phyloP scores from a whole-genome alignment of 2,113 vertebrate species.

The Heterocephalus glaber region DNA sequence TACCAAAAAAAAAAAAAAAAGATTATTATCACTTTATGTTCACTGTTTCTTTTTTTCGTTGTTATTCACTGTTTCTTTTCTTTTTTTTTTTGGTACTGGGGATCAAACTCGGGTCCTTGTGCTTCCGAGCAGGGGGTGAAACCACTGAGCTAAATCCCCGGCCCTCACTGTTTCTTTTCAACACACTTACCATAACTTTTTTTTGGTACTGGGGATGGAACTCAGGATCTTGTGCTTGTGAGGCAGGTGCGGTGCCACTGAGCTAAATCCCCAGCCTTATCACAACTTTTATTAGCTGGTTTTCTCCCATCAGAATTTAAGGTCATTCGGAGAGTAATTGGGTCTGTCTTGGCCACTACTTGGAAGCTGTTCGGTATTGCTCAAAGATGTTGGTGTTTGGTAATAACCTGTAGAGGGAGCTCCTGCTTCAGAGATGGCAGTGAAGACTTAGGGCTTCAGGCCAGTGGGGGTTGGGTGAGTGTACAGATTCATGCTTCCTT shows the following conservation, averaged over 20 bases:
- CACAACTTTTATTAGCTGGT: not conserved
- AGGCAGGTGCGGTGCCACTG: too few species aligned
- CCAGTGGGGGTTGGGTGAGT: not conserved
- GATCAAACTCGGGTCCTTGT: too few species aligned
- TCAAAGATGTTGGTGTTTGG: not conserved
- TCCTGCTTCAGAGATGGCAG: not conserved
- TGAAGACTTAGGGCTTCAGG: not conserved
- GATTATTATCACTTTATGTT: not conserved
- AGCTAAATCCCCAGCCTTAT: not conserved
- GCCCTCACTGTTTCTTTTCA: not conserved
- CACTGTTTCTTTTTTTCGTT: not conserved
- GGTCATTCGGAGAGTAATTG: not conserved
- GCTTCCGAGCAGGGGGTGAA: too few species aligned
- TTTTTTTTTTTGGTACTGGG: too few species aligned
- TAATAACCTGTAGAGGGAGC: constrained; percentile 25
- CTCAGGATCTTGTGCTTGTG: too few species aligned
- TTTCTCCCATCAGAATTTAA: not conserved
- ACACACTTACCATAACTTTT: too few species aligned
- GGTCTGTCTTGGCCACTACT: not conserved
- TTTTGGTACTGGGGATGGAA: too few species aligned
- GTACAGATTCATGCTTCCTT: not conserved
- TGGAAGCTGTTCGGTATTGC: not conserved
- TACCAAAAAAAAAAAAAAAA: too few species aligned
- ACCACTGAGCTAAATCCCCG: too few species aligned
- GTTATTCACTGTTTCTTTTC: too few species aligned